These are phyloP conservation scores for Brenthis ino DNA, from an alignment of 2,888 invertebrate species.

Conservation along the genomic window DNA sequence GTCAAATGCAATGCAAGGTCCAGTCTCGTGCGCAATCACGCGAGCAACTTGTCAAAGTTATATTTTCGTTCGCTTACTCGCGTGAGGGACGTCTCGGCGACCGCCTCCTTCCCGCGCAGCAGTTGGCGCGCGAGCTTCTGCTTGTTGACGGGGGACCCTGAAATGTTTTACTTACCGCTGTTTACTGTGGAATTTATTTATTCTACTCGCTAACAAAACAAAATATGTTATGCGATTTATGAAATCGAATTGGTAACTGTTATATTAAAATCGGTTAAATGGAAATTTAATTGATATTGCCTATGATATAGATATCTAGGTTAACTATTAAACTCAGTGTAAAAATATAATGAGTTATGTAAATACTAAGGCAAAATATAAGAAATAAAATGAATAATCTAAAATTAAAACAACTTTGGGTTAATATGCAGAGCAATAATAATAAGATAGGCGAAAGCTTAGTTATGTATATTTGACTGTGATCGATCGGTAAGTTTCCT, in stretches of 20 bases:
- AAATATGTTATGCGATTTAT: neutral
- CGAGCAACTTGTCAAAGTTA: constrained; percentile 64
- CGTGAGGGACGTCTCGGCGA: constrained; percentile 90
- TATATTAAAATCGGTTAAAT: too few species aligned
- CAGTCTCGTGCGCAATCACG: constrained; percentile 55
- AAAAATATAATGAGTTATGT: neutral
- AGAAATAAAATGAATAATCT: neutral
- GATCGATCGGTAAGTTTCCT: neutral
- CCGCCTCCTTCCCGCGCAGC: constrained; percentile 85
- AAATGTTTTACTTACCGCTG: constrained; percentile 47
- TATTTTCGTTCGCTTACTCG: constrained; percentile 86
- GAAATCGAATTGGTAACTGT: too few species aligned
- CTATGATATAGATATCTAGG: too few species aligned
- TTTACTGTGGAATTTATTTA: constrained; percentile 15
- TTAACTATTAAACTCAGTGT: too few species aligned
- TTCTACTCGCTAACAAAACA: neutral
- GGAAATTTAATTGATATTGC: too few species aligned
- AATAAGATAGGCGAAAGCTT: constrained; percentile 13
- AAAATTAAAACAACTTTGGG: neutral
- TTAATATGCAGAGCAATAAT: constrained; percentile 17
- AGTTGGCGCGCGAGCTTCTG: constrained; percentile 90
- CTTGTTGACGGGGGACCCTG: constrained; percentile 92
- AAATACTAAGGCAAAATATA: neutral
- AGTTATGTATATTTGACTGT: neutral
- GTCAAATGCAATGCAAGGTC: constrained; percentile 22